Evolutionary conservation across 2,888 invertebrate genomes (phyloP).

Genomic region (Crocallis elinguaria): DNA sequence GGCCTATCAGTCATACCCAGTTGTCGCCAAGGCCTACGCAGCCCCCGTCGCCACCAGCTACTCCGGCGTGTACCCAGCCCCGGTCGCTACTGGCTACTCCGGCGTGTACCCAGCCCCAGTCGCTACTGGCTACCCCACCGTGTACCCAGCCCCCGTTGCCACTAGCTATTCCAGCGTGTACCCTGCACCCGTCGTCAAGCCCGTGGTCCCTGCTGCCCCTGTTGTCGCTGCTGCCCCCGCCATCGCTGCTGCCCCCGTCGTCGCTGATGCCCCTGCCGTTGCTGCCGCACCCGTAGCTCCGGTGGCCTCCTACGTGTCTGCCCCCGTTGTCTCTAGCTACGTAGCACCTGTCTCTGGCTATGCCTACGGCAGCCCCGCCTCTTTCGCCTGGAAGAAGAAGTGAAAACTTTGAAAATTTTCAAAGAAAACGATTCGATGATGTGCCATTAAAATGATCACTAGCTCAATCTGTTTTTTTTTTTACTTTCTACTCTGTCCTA

Average conservation of each 20-base stretch:
- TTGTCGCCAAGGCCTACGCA: constrained; percentile 13
- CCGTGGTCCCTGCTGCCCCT: neutral
- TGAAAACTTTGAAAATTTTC: neutral
- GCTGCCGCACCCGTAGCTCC: constrained; percentile 3
- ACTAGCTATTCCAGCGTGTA: neutral
- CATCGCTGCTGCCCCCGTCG: constrained; percentile 3
- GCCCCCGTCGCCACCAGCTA: neutral
- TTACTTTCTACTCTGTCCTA: neutral
- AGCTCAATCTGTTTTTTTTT: neutral
- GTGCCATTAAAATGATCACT: constrained; percentile 11
- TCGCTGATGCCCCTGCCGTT: neutral
- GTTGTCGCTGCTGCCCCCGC: neutral
- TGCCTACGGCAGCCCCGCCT: neutral
- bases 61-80: neutral
- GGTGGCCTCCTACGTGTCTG: neutral
- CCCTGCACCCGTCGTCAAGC: neutral
- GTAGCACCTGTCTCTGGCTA: constrained; percentile 3
- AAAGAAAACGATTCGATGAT: constrained; percentile 4
- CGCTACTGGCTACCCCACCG: too few species aligned
- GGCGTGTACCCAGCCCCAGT: neutral
- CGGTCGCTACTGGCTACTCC: neutral
- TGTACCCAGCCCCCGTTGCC: neutral
- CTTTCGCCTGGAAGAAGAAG: constrained; percentile 19
- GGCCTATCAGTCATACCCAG: constrained; percentile 3
- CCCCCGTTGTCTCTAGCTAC: neutral